Percentiles rank a stretch among this genome's conserved stretches.
Conservation (phyloP, 2,797 vertebrate genomes). For the Hirundo rustica region DNA sequence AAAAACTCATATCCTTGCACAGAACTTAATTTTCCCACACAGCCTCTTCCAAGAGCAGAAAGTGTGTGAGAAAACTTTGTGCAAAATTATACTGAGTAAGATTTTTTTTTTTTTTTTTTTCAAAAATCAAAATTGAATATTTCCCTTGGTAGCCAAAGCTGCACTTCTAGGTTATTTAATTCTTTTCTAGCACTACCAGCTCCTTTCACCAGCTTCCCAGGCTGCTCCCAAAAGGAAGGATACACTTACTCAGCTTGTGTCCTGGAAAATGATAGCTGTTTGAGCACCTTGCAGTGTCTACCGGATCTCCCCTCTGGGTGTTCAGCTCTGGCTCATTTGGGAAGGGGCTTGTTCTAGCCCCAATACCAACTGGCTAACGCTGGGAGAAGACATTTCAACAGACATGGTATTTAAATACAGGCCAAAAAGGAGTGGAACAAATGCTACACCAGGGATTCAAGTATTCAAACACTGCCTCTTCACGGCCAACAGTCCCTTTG, state of each 20-base stretch:
- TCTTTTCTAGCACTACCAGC: neutral
- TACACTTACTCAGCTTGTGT: neutral
- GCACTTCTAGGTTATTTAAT: neutral
- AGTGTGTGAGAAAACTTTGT: neutral
- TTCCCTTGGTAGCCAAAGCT: neutral
- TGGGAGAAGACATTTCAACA: neutral
- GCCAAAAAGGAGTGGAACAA: neutral
- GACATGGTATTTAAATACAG: neutral
- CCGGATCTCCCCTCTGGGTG: neutral
- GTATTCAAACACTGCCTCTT: neutral
- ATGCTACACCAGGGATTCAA: neutral
- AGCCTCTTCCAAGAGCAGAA: neutral
- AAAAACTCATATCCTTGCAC: neutral
- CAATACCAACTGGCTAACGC: neutral
- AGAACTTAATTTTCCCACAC: neutral
- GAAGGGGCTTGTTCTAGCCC: neutral
- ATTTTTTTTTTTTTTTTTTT: neutral
- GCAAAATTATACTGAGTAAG: neutral
- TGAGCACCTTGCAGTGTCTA: neutral
- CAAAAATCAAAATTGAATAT: neutral
- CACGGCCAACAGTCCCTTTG: neutral
- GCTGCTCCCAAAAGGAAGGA: neutral
- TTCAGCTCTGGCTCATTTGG: neutral
- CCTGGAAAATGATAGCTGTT: neutral
- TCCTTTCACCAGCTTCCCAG: neutral